A percentile compares a stretch with the other conserved stretches of the same genome.
These are phyloP conservation scores for Diplazon laetatorius DNA, from an alignment of 2,888 invertebrate genomes.

Conservation along the genomic window DNA sequence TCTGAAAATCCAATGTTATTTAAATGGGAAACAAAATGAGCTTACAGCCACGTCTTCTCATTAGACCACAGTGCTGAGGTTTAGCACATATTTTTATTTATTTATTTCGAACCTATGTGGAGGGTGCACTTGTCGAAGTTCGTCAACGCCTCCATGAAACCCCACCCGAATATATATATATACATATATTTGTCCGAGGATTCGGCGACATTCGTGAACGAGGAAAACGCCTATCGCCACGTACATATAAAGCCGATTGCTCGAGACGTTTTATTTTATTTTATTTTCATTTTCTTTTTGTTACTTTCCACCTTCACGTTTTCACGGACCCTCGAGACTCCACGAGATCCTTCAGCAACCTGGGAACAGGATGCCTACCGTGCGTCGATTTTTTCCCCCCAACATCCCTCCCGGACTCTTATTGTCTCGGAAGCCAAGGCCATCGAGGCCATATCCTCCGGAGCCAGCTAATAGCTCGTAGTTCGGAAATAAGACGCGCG, in stretches of 20 bases:
- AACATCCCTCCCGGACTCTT: constrained; percentile 7
- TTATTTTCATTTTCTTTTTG: neutral
- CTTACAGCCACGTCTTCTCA: too few relatives aligned
- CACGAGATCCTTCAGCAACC: neutral
- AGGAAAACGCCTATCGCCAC: constrained; percentile 56
- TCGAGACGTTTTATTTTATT: constrained; percentile 40
- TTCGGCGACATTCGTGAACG: constrained; percentile 18
- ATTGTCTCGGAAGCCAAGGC: too few relatives aligned
- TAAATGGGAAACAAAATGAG: too few relatives aligned
- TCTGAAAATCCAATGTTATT: too few relatives aligned
- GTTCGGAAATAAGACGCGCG: constrained; percentile 28
- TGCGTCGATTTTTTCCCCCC: constrained; percentile 17
- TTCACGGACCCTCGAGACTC: neutral
- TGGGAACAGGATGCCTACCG: neutral
- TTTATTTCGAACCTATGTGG: too few relatives aligned
- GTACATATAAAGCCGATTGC: constrained; percentile 67
- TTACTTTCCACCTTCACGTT: neutral
- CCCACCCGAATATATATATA: too few relatives aligned
- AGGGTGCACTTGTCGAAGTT: too few relatives aligned
- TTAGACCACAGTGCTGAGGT: too few relatives aligned
- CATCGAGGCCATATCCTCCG: constrained; percentile 46
- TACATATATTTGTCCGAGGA: constrained; percentile 24
- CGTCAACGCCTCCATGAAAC: too few relatives aligned
- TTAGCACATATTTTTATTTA: too few relatives aligned
- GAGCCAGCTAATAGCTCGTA: constrained; percentile 35